These are phyloP conservation scores for Columba janthina DNA, from an alignment of 2,113 vertebrate genomes.

Conservation along the genomic window DNA sequence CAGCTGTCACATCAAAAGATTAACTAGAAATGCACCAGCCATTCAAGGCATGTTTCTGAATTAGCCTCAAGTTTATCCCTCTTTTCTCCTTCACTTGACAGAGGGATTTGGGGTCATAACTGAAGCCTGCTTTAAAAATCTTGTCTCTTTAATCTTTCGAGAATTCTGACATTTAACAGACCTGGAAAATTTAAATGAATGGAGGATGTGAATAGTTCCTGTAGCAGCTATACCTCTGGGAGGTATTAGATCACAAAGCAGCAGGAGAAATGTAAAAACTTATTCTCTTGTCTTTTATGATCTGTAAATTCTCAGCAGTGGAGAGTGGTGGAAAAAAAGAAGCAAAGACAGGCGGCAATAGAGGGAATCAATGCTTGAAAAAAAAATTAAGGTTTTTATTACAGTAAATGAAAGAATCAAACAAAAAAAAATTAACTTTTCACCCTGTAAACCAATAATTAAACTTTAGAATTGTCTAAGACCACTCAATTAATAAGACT, in stretches of 20 bases:
- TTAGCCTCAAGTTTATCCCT: background rate
- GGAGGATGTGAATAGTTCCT: background rate
- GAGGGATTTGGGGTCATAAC: background rate
- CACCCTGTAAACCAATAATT: background rate
- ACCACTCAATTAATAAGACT: background rate
- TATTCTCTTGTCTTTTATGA: background rate
- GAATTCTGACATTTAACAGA: background rate
- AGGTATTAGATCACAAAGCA: background rate
- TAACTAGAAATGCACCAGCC: background rate
- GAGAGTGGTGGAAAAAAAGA: background rate
- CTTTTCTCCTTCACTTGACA: background rate
- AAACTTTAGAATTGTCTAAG: background rate
- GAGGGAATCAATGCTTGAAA: background rate
- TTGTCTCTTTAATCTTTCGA: background rate
- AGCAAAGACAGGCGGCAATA: background rate
- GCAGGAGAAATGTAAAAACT: background rate
- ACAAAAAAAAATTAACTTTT: background rate
- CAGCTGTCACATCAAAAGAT: slow-evolving; percentile 34
- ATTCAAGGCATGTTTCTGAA: slow-evolving; percentile 28
- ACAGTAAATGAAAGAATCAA: background rate
- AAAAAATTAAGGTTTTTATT: background rate
- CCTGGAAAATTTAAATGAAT: slow-evolving; percentile 1
- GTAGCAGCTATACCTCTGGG: background rate
- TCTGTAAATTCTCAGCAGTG: background rate
- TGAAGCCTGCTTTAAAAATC: background rate